Conservation (phyloP, 2,888 invertebrate species). For the Chirona hameri region DNA sequence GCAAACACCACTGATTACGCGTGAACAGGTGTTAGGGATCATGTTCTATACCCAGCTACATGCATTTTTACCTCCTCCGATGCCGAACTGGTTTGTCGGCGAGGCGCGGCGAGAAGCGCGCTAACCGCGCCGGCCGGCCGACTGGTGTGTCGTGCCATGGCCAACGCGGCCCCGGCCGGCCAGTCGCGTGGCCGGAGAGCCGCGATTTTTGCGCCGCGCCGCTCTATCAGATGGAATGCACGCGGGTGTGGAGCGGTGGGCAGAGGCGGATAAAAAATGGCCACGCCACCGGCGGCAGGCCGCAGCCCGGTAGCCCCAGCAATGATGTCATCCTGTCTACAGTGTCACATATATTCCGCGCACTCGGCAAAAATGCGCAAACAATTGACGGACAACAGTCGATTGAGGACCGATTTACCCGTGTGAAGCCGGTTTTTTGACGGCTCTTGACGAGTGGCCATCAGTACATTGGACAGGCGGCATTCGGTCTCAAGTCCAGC, state of each 20-base stretch:
- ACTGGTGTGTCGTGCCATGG: no score
- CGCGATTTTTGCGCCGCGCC: neutral
- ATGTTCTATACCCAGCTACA: neutral
- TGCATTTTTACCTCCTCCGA: neutral
- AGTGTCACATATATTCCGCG: neutral
- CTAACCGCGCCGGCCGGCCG: neutral
- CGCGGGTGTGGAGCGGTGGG: neutral
- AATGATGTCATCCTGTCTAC: neutral
- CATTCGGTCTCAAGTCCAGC: neutral
- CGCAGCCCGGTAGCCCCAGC: neutral
- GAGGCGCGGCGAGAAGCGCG: neutral
- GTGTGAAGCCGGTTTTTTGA: neutral
- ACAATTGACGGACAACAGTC: neutral
- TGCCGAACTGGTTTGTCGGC: neutral
- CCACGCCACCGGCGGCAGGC: neutral
- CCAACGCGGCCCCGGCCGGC: neutral
- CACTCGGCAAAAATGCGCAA: neutral
- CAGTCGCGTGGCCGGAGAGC: no score
- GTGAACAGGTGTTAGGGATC: neutral
- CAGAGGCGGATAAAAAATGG: neutral
- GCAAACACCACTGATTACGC: neutral
- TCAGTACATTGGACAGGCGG: neutral
- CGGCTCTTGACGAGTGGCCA: neutral
- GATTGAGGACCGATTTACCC: neutral
- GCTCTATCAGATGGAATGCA: neutral